phyloP scores from a whole-genome alignment of 2,888 invertebrate genomes.

The Hydrotaea cyrtoneurina region DNA sequence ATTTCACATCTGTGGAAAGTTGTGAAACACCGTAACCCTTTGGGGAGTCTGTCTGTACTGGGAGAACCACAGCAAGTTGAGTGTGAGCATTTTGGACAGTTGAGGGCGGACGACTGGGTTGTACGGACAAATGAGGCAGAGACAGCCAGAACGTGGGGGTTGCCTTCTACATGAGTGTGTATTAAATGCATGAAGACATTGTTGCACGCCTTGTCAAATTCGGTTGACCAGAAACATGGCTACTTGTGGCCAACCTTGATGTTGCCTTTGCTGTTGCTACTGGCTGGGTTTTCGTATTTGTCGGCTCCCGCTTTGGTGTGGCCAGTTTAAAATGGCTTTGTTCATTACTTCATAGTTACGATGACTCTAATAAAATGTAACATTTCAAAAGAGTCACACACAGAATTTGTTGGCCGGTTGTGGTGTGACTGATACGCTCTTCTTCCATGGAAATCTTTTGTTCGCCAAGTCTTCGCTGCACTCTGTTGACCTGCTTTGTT shows the following conservation, averaged over 20 bases:
- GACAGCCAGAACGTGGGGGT: neutral
- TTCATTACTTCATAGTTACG: constrained; percentile 32
- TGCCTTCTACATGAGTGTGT: constrained; percentile 53
- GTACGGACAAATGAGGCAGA: constrained; percentile 18
- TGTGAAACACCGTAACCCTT: constrained; percentile 56
- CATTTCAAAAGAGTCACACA: neutral
- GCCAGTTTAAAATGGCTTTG: neutral
- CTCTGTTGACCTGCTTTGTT: constrained; percentile 5
- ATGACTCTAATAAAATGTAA: constrained; percentile 11
- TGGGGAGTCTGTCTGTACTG: constrained; percentile 51
- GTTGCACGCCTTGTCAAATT: constrained; percentile 67
- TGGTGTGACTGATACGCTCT: neutral
- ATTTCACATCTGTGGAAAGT: constrained; percentile 46
- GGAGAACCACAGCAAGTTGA: constrained; percentile 43
- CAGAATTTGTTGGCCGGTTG: neutral
- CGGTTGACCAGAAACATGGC: constrained; percentile 72
- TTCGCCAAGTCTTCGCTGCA: neutral
- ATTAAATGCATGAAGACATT: constrained; percentile 64
- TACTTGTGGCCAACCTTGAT: constrained; percentile 71
- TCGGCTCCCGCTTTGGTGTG: neutral
- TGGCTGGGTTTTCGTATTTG: neutral
- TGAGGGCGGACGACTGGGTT: neutral
- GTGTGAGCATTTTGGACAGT: constrained; percentile 13
- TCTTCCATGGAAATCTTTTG: neutral
- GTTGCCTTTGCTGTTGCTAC: constrained; percentile 46